Percentiles rank a stretch among this genome's conserved stretches.
These are phyloP conservation scores for Eciton burchellii DNA, from an alignment of 1,140 invertebrate genomes.

Conservation along the genomic window DNA sequence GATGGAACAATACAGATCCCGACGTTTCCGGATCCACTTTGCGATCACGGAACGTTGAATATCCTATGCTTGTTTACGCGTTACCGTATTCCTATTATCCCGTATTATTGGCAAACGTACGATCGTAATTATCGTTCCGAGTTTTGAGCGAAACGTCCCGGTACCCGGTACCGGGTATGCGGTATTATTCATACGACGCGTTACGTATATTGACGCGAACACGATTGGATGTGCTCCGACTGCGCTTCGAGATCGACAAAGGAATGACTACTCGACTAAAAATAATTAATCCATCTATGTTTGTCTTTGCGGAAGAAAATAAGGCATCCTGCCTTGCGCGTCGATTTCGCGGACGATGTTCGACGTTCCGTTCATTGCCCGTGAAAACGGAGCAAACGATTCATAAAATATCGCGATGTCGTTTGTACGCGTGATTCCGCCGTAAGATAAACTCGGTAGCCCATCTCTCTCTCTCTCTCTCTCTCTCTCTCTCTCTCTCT, in stretches of 20 bases:
- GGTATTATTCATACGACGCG: background rate
- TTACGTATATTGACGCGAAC: background rate
- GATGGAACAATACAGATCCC: too few relatives aligned
- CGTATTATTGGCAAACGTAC: background rate
- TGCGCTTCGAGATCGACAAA: background rate
- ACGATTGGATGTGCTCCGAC: background rate
- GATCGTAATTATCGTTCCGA: too few relatives aligned
- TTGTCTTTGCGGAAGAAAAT: background rate
- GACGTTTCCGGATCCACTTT: too few relatives aligned
- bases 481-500: too few relatives aligned
- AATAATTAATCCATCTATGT: too few relatives aligned
- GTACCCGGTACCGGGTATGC: background rate
- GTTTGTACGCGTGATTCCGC: constrained; percentile 56
- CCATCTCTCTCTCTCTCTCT: constrained; percentile 16
- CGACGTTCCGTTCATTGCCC: constrained; percentile 35
- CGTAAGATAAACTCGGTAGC: constrained; percentile 59
- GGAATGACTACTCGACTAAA: background rate
- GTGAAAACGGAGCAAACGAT: constrained; percentile 50
- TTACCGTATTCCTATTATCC: background rate
- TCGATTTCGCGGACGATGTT: constrained; percentile 33
- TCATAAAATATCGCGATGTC: constrained; percentile 57
- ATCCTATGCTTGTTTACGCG: too few relatives aligned
- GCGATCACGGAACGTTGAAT: too few relatives aligned
- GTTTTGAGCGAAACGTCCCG: too few relatives aligned
- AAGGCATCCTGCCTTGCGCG: background rate